Percentiles rank a stretch among this genome's conserved stretches.
Conservation (phyloP, 2,113 vertebrate species). For the Pogona vitticeps region DNA sequence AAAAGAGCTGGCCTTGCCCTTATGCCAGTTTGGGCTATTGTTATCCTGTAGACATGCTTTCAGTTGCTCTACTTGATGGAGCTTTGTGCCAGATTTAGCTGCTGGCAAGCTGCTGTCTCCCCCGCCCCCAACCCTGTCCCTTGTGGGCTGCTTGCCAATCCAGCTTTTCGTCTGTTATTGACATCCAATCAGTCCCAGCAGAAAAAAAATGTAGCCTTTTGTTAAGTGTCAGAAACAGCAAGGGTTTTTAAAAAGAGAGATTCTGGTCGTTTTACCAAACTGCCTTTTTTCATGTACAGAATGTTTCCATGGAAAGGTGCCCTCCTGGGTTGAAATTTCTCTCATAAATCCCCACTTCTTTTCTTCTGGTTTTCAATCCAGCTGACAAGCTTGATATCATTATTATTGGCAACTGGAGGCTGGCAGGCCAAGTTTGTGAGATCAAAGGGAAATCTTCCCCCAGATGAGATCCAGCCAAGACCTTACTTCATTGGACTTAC, state of each 20-base stretch:
- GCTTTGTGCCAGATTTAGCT: constrained; percentile 25
- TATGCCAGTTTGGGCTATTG: neutral
- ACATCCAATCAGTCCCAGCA: constrained; percentile 4
- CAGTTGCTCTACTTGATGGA: neutral
- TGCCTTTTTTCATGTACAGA: constrained; percentile 57
- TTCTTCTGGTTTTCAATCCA: constrained; percentile 57
- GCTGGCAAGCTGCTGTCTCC: constrained; percentile 25
- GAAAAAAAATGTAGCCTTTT: constrained; percentile 40
- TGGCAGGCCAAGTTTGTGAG: constrained; percentile 57
- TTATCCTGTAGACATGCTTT: neutral
- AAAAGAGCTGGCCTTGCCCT: constrained; percentile 21
- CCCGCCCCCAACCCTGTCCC: neutral
- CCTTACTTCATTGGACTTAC: constrained; percentile 7
- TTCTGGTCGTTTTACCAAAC: constrained; percentile 59
- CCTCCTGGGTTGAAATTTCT: constrained; percentile 28
- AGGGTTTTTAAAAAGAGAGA: constrained; percentile 41
- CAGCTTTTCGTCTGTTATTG: constrained; percentile 8
- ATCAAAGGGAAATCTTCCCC: constrained; percentile 63
- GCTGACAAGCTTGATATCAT: constrained; percentile 72
- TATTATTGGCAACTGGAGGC: constrained; percentile 65
- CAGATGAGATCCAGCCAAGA: constrained; percentile 48
- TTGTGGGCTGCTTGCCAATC: constrained; percentile 18
- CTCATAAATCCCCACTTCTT: constrained; percentile 45
- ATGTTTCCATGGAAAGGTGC: constrained; percentile 65
- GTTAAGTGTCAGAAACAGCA: constrained; percentile 4